Base-by-base conservation (phyloP, 2,797 vertebrate genomes). In the Pangasius macronema region DNA sequence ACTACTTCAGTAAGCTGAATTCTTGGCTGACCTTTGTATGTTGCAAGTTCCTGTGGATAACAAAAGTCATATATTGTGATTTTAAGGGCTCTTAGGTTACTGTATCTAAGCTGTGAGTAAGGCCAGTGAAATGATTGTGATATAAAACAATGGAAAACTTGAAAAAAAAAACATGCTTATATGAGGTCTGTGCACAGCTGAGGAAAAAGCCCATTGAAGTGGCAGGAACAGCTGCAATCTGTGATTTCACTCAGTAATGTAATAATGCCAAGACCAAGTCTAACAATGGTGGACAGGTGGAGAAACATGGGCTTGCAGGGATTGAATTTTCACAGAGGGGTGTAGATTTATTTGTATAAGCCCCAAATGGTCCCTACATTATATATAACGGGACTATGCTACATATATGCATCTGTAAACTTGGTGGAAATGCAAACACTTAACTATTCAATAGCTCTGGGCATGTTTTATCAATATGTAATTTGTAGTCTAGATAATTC, bases 231-330 rank as follows among this genome's bases (percentile, higher is more conserved):
- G 53, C 42, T 85, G 84, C 55, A 85, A 75, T 3, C 57, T 42
- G 68, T 53, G 68, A 73, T 82, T 82, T 63, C 27, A 42, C 57
- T 82, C 36, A 84, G 51, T 53, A 68, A 83, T 72, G 24, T 4
- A 57, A 75, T 49, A 76, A 82, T 27, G 39, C 14, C 81, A 83
- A 67, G 46, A 83, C 27, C 18, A 51, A 51, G n/a, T 49, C 53
- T 51, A 51, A 83, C 81, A 83, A 83, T 68, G 11, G 81, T 49
- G 81, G 81, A 83, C 81, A 83, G 81, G 81, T 83, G 63, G 81
- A 67, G 27, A 53, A 33, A 33, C 27, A 33, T 67, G 27, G 61
- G 42, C 27, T 33, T 65, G 59, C 7, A 30, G n/a, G 9, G 27
- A 67, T 49, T 67, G 42, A 46, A 82, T 46, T 82, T 61, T 63